phyloP scores from a whole-genome alignment of 2,113 vertebrate genomes.

The Centropristis striata region DNA sequence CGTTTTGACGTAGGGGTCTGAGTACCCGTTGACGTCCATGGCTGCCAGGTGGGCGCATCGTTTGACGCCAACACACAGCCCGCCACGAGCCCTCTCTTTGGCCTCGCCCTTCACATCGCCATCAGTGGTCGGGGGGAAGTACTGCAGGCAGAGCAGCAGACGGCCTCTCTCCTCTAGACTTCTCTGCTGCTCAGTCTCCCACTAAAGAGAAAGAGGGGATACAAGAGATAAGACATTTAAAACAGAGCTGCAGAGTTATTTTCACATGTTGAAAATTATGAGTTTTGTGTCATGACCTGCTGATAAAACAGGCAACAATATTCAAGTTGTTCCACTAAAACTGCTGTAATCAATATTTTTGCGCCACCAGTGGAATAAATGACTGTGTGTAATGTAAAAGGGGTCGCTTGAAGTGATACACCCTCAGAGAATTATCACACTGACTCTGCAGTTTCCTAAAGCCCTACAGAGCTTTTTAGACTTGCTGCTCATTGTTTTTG shows the following conservation, averaged over 20 bases:
- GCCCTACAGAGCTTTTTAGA: not conserved
- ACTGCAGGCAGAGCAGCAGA: conserved; percentile 89
- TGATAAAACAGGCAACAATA: too few species aligned
- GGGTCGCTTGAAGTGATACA: not conserved
- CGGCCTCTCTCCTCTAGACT: conserved; percentile 91
- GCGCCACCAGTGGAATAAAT: not conserved
- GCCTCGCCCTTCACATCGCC: conserved; percentile 67
- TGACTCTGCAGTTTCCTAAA: not conserved
- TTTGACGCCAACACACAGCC: conserved; percentile 90
- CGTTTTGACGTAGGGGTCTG: conserved; percentile 94
- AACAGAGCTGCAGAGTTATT: not conserved
- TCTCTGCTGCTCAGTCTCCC: conserved; percentile 89
- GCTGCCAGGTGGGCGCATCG: conserved; percentile 92
- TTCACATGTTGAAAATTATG: not conserved
- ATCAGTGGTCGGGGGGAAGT: conserved; percentile 74
- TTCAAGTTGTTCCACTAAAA: not conserved
- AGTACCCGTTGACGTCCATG: conserved; percentile 94
- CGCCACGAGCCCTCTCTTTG: conserved; percentile 88
- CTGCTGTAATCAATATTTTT: not conserved
- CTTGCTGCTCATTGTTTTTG: conserved; percentile 5
- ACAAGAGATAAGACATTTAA: not conserved
- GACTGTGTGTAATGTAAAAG: not conserved
- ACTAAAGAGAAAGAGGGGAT: conserved; percentile 69
- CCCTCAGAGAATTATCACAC: not conserved
- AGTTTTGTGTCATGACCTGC: not conserved